These are phyloP conservation scores for Cephalopterus ornatus DNA, from an alignment of 2,113 vertebrate genomes.

Conservation along the genomic window DNA sequence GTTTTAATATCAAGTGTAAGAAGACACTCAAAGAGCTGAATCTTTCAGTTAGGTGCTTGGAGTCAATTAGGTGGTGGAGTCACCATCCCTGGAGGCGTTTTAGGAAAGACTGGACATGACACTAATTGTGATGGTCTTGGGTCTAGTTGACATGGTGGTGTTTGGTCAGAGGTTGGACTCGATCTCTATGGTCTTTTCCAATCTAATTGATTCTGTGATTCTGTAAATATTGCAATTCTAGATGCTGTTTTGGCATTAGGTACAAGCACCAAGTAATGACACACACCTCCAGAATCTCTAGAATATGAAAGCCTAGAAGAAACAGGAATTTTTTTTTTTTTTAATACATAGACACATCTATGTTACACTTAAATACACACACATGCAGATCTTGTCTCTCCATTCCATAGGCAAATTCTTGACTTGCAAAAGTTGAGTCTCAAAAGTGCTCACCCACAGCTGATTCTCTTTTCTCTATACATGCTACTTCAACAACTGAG, in stretches of 20 bases:
- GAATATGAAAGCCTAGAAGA: background rate
- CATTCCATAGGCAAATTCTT: background rate
- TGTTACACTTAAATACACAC: background rate
- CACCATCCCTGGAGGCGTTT: background rate
- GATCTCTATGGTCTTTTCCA: background rate
- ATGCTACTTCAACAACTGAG: background rate
- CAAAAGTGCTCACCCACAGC: background rate
- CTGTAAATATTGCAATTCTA: background rate
- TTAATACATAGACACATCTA: rapidly evolving
- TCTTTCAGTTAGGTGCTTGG: background rate
- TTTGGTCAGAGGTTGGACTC: background rate
- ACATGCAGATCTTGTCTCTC: background rate
- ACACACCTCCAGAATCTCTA: background rate
- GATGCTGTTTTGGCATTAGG: background rate
- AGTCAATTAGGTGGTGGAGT: background rate
- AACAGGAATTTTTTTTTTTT: background rate
- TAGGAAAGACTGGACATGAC: background rate
- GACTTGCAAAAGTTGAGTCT: background rate
- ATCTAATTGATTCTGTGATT: background rate
- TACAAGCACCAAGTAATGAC: background rate
- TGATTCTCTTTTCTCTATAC: background rate
- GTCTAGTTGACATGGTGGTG: background rate
- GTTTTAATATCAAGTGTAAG: background rate
- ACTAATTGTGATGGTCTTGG: background rate
- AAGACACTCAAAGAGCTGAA: background rate